A percentile compares a stretch with the other conserved stretches of the same genome.
These are phyloP conservation scores for Coccyzus lansbergi DNA, from an alignment of 2,797 vertebrate genomes.

Conservation along the genomic window DNA sequence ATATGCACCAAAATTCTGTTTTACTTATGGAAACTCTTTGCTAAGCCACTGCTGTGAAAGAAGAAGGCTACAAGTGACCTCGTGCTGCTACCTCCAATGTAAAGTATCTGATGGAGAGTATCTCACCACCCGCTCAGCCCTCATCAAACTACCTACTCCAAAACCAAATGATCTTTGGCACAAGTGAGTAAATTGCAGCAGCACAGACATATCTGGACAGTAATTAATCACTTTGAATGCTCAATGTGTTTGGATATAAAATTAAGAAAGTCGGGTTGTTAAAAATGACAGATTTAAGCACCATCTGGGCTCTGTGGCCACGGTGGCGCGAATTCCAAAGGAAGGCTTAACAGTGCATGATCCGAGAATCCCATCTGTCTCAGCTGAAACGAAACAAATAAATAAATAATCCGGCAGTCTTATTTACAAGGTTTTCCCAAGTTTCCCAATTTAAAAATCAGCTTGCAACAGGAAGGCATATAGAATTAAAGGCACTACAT, in stretches of 20 bases:
- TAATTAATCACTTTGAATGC: conserved; percentile 81
- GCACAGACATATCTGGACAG: conserved; percentile 77
- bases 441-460: conserved; percentile 50
- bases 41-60: background rate
- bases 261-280: conserved; percentile 82
- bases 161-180: conserved; percentile 51
- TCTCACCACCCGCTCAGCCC: background rate
- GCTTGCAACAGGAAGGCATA: background rate
- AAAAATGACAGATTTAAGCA: conserved; percentile 85
- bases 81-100: background rate
- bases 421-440: conserved; percentile 57
- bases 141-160: conserved; percentile 19
- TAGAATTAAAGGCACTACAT: background rate
- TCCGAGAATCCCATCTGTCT: conserved; percentile 85
- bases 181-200: conserved; percentile 36
- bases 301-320: conserved; percentile 84
- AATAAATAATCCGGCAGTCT: conserved; percentile 64
- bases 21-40: background rate
- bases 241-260: conserved; percentile 81
- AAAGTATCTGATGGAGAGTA: background rate
- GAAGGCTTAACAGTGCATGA: conserved; percentile 84
- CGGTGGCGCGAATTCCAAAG: conserved; percentile 83
- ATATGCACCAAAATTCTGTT: background rate
- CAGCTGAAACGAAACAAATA: conserved; percentile 75
- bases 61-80: background rate